A percentile compares a stretch with the other conserved stretches of the same genome.
Evolutionary conservation across 2,888 invertebrate genomes (phyloP).

Genomic region (Galeruca laticollis): DNA sequence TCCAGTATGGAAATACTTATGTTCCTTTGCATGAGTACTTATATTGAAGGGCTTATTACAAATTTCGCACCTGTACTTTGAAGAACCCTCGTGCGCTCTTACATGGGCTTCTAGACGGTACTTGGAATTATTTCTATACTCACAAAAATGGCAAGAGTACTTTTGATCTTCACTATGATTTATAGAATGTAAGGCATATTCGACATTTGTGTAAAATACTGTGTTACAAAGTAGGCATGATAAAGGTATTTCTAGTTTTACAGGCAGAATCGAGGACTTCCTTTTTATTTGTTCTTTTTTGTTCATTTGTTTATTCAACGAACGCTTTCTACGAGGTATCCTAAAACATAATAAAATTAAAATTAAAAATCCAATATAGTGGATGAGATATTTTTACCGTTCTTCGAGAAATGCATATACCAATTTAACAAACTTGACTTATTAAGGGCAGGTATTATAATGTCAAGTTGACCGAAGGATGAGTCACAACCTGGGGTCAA

Average conservation of each 20-base stretch:
- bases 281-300: slow-evolving; percentile 3
- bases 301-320: background rate
- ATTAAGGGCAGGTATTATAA: background rate
- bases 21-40: slow-evolving; percentile 56
- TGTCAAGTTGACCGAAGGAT: no score
- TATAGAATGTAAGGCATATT: slow-evolving; percentile 56
- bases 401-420: no score
- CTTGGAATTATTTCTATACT: slow-evolving; percentile 57
- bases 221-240: slow-evolving; percentile 69
- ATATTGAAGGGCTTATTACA: slow-evolving; percentile 57
- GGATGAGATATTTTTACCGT: background rate
- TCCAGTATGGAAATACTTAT: slow-evolving; percentile 57
- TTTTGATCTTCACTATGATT: slow-evolving; percentile 50
- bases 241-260: slow-evolving; percentile 59
- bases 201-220: slow-evolving; percentile 64
- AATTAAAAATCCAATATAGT: background rate
- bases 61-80: slow-evolving; percentile 61
- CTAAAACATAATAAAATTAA: slow-evolving; percentile 54
- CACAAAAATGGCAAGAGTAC: slow-evolving; percentile 59
- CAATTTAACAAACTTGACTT: no score
- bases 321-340: slow-evolving; percentile 69
- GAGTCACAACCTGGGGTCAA: no score
- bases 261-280: slow-evolving; percentile 32
- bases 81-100: slow-evolving; percentile 64
- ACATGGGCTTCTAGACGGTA: slow-evolving; percentile 62